Evolutionary conservation across 2,888 invertebrate species (phyloP).

Genomic region (Dione juno): DNA sequence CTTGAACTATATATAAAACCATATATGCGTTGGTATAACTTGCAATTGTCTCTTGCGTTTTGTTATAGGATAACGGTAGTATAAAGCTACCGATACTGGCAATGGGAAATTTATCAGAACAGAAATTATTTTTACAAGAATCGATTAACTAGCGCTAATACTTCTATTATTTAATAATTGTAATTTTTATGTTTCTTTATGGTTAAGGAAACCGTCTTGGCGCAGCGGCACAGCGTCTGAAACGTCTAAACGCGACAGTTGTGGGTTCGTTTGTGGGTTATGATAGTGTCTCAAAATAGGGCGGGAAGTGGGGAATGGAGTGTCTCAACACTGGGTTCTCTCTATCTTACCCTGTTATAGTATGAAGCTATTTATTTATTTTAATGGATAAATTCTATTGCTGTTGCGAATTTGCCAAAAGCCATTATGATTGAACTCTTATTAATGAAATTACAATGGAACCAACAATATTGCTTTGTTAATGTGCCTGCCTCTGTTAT

Average conservation of each 20-base stretch:
- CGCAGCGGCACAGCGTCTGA: too few relatives aligned
- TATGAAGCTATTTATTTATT: background rate
- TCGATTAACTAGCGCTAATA: background rate
- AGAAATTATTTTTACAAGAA: background rate
- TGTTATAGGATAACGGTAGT: background rate
- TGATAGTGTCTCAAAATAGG: too few relatives aligned
- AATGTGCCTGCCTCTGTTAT: background rate
- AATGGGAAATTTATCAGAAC: background rate
- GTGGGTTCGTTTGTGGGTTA: too few relatives aligned
- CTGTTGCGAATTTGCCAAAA: slow-evolving; percentile 12
- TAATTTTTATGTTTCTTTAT: background rate
- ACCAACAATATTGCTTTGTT: background rate
- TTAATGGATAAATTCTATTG: background rate
- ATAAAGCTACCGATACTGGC: background rate
- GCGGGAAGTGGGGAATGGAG: too few relatives aligned
- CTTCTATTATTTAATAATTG: background rate
- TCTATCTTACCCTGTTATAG: too few relatives aligned
- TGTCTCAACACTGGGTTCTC: too few relatives aligned
- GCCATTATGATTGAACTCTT: slow-evolving; percentile 7
- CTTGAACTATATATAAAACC: background rate
- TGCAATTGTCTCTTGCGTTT: too few relatives aligned
- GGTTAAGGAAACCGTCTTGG: too few relatives aligned
- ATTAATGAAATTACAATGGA: slow-evolving; percentile 12
- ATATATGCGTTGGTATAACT: background rate
- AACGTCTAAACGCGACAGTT: too few relatives aligned